phyloP scores from a whole-genome alignment of 2,888 invertebrate genomes.

The Apodemia mormo region DNA sequence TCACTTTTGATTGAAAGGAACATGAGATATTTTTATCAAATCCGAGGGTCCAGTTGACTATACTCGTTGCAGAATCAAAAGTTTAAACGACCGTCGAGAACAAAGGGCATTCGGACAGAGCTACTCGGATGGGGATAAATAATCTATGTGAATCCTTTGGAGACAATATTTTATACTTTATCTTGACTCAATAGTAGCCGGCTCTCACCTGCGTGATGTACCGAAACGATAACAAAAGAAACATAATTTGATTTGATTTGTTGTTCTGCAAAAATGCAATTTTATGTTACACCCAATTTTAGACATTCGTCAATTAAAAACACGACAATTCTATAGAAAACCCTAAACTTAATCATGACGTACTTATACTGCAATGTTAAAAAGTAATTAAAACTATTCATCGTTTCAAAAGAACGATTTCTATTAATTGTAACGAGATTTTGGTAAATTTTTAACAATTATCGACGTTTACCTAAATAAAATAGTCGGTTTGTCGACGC shows the following conservation, averaged over 20 bases:
- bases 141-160: constrained; percentile 81
- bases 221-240: constrained; percentile 48
- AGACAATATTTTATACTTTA: constrained; percentile 77
- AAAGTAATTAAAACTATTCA: constrained; percentile 34
- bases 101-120: constrained; percentile 75
- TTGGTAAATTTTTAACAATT: constrained; percentile 50
- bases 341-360: neutral
- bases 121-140: constrained; percentile 71
- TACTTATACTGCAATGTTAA: constrained; percentile 7
- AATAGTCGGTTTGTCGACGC: constrained; percentile 56
- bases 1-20: constrained; percentile 13
- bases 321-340: neutral
- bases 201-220: constrained; percentile 73
- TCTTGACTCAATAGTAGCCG: constrained; percentile 61
- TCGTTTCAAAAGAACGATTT: constrained; percentile 11
- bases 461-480: constrained; percentile 39
- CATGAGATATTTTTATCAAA: constrained; percentile 56
- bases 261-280: neutral
- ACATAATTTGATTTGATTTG: constrained; percentile 46
- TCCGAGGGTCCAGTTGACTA: constrained; percentile 77
- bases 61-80: constrained; percentile 82
- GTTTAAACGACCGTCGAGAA: constrained; percentile 80
- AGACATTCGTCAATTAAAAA: neutral
- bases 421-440: constrained; percentile 44
- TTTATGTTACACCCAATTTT: neutral